These are phyloP conservation scores for Daphoenositta chrysoptera DNA, from an alignment of 2,113 vertebrate genomes.

Conservation along the genomic window DNA sequence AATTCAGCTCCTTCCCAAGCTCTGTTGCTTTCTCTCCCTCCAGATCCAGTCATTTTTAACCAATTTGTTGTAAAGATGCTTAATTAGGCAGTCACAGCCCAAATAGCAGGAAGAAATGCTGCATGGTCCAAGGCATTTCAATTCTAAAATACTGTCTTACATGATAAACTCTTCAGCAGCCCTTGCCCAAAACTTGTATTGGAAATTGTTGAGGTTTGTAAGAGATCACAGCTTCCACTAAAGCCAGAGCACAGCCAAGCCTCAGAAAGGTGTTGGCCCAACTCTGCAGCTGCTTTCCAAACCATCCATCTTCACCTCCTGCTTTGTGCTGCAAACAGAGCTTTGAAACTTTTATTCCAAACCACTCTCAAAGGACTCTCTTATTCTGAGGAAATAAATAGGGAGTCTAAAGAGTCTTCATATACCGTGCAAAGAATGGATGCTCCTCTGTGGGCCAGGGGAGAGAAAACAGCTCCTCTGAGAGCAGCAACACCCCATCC, in stretches of 20 bases:
- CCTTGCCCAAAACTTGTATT: background rate
- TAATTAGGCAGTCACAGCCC: background rate
- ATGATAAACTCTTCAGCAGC: background rate
- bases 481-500: background rate
- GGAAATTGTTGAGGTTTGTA: background rate
- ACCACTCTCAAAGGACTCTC: background rate
- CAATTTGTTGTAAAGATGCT: background rate
- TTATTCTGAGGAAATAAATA: background rate
- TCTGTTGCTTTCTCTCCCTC: background rate
- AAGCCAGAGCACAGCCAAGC: background rate
- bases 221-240: background rate
- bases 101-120: background rate
- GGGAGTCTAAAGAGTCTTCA: background rate
- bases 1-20: background rate
- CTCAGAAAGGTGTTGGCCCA: background rate
- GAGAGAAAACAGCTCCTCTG: background rate
- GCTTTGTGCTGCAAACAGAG: background rate
- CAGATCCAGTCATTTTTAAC: background rate
- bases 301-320: slow-evolving; percentile 1
- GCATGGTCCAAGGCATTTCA: background rate
- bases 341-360: background rate
- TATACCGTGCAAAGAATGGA: background rate
- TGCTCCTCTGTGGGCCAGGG: background rate
- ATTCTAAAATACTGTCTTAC: background rate
- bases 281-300: slow-evolving; percentile 13